A percentile compares a stretch with the other conserved stretches of the same genome.
These are phyloP conservation scores for Hephaestus fuliginosus DNA, from an alignment of 2,797 vertebrate species.

Conservation along the genomic window DNA sequence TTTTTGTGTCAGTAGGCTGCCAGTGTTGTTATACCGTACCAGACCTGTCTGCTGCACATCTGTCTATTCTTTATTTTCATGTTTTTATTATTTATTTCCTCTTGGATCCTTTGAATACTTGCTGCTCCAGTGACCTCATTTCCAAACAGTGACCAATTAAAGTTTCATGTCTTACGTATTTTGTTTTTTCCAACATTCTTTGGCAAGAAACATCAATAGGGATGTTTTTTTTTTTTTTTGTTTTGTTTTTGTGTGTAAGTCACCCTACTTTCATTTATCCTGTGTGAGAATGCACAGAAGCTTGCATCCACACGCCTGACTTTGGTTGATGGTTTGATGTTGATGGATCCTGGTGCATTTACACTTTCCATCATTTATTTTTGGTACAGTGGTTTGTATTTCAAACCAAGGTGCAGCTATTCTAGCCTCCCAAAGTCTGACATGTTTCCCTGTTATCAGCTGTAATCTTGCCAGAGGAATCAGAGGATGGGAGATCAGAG, in stretches of 20 bases:
- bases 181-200: constrained; percentile 1
- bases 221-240: neutral
- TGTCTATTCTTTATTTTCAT: neutral
- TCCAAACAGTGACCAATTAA: constrained; percentile 29
- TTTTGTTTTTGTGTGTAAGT: constrained; percentile 6
- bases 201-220: neutral
- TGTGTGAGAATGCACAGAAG: neutral
- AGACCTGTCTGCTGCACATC: neutral
- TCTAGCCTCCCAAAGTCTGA: constrained; percentile 23
- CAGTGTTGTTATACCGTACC: neutral
- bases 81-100: neutral
- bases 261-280: neutral
- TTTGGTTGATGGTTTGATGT: neutral
- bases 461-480: constrained; percentile 66
- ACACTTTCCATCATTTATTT: constrained; percentile 25
- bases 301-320: constrained; percentile 7
- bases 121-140: constrained; percentile 47
- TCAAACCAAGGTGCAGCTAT: constrained; percentile 21
- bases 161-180: constrained; percentile 30
- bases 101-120: neutral
- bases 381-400: constrained; percentile 24
- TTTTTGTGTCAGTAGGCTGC: neutral
- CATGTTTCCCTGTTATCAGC: constrained; percentile 55
- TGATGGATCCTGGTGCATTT: neutral
- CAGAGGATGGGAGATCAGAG: constrained; percentile 58